Evolutionary conservation across 2,888 invertebrate species (phyloP).

Genomic region (Aleiodes alternator): DNA sequence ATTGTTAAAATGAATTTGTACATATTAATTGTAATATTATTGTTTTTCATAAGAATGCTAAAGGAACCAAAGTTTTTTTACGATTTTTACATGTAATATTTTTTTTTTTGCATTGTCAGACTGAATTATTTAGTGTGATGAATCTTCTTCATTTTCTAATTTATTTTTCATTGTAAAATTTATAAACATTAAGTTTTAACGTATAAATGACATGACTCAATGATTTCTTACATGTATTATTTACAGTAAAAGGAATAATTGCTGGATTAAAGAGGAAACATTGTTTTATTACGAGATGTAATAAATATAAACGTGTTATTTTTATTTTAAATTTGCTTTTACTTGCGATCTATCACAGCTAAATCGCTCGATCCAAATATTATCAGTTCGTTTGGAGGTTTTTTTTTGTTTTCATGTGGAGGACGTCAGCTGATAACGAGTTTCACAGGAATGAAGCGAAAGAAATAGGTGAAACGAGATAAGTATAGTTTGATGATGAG

Average conservation of each 20-base stretch:
- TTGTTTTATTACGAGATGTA: conserved; percentile 28
- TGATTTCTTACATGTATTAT: conserved; percentile 43
- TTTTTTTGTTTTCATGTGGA: neutral
- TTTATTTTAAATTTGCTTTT: conserved; percentile 43
- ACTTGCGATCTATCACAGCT: conserved; percentile 64
- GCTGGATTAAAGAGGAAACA: conserved; percentile 46
- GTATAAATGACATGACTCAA: conserved; percentile 47
- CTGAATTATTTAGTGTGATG: conserved; percentile 41
- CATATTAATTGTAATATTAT: conserved; percentile 14
- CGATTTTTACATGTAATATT: conserved; percentile 42
- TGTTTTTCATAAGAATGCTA: conserved; percentile 47
- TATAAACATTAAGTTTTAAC: conserved; percentile 35
- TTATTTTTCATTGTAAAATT: conserved; percentile 36
- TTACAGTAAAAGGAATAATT: conserved; percentile 47
- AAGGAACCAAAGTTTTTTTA: conserved; percentile 51
- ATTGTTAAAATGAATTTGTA: conserved; percentile 22
- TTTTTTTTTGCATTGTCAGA: conserved; percentile 24
- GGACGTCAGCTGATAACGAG: no score
- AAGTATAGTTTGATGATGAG: no score
- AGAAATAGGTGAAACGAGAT: no score
- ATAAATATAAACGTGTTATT: conserved; percentile 26
- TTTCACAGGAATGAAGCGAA: no score
- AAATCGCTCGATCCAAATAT: conserved; percentile 51
- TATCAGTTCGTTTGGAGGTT: conserved; percentile 14
- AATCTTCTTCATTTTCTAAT: conserved; percentile 47